Conservation (phyloP, 92 coral and sea anemone species). For the Epizoanthus fatuus region DNA sequence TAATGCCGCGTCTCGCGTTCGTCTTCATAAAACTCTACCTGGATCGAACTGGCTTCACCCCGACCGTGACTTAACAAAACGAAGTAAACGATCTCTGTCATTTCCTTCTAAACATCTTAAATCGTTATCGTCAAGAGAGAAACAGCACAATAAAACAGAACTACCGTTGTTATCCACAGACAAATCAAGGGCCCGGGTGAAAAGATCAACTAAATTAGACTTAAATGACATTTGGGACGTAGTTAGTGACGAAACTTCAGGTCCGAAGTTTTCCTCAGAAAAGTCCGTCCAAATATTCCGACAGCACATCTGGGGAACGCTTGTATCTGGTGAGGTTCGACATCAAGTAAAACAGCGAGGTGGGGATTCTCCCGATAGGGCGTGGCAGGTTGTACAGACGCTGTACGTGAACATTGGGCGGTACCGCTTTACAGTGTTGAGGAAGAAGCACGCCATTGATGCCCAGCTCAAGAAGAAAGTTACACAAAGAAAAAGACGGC, state of each 20-base stretch:
- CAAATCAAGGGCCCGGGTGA: background rate
- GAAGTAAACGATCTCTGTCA: background rate
- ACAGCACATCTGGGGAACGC: constrained; percentile 8
- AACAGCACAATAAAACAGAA: background rate
- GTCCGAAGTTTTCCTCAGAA: constrained; percentile 10
- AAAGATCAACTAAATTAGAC: constrained; percentile 2
- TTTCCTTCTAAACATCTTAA: background rate
- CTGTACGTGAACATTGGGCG: constrained; percentile 30
- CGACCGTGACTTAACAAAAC: background rate
- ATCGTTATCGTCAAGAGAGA: background rate
- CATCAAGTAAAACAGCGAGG: background rate
- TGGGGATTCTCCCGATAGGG: background rate
- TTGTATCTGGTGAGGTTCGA: background rate
- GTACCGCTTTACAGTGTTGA: constrained; percentile 31
- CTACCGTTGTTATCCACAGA: too few relatives aligned
- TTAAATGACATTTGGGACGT: constrained; percentile 33
- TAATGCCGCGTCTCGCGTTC: too few relatives aligned
- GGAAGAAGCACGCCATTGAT: constrained; percentile 8
- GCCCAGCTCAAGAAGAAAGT: background rate
- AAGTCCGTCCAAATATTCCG: constrained; percentile 9
- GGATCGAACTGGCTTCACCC: background rate
- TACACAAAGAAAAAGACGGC: background rate
- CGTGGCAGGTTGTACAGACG: constrained; percentile 19
- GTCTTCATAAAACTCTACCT: too few relatives aligned
- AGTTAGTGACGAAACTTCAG: constrained; percentile 1